Evolutionary conservation across 1,140 invertebrate genomes (phyloP), one percentile per base, ranked within the genome.

Genomic region (Drosophila littoralis): DNA sequence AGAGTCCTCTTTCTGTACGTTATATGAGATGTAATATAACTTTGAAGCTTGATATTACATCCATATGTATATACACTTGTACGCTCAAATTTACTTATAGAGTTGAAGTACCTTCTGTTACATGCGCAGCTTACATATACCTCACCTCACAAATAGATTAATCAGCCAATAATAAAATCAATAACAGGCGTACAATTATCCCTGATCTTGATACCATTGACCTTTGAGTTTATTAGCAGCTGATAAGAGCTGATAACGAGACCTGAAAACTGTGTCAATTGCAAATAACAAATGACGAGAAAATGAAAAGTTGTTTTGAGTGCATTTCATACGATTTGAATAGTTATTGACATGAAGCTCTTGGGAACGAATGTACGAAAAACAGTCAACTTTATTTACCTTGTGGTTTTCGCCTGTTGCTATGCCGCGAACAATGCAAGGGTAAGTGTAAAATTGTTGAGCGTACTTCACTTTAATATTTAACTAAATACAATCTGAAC

Each of bases 181-280:
- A 32, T 32, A 7, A 1, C 8, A 33, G 13, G 6, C 36, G 4
- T 28, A 38, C 36, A 38, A 38, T 38, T 38, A 38, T 10, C 9
- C 22, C 22, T 28, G 22, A n/a, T 42, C 10, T 1, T 10, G 46
- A 63, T 51, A 50, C 51, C 7, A 17, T n/a, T 40, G 7, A 36
- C 22, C 51, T 36, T 12, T 12, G 5, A 36, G 17, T 5, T 5
- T 15, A 10, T 15, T 28, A 10, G 22, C 17, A 32, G 12, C 50
- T 65, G 40, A 65, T 54, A 54, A 33, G 40, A 36, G 15, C 17
- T 28, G 22, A 28, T 28, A 28, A 28, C 22, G 22, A 28, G 4
- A n/a, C 6, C n/a, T 42, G 2, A n/a, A 52, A 64, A 28, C 36
- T 51, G 46, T 40, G n/a, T 51, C 35, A 63, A 51, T 28, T 28